phyloP scores from a whole-genome alignment of 2,113 vertebrate genomes.

The Egretta garzetta region DNA sequence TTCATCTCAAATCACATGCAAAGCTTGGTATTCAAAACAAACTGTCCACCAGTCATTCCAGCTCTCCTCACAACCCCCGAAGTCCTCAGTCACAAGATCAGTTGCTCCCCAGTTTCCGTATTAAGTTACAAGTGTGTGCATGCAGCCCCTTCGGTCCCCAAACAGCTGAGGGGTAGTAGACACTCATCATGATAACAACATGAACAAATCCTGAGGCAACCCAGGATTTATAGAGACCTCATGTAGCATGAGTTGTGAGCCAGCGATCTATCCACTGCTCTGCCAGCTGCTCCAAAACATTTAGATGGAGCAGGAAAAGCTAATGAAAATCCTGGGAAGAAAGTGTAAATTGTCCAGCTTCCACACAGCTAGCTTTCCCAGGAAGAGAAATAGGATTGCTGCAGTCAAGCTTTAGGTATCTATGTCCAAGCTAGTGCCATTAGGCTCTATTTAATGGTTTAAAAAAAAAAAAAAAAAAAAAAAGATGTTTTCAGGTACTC shows the following conservation, averaged over 20 bases:
- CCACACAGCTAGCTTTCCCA: accelerated
- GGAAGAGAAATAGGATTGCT: background rate
- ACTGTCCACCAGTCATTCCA: background rate
- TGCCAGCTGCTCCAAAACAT: background rate
- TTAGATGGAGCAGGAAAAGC: background rate
- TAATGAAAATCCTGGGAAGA: background rate
- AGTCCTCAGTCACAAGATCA: background rate
- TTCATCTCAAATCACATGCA: background rate
- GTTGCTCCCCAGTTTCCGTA: background rate
- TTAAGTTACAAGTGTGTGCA: background rate
- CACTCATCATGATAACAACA: background rate
- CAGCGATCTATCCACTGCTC: background rate
- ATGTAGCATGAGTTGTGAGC: accelerated
- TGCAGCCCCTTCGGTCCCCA: background rate
- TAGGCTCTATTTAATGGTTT: background rate
- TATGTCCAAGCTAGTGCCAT: background rate
- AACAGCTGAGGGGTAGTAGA: background rate
- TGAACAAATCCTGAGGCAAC: background rate
- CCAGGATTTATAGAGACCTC: background rate
- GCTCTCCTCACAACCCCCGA: accelerated
- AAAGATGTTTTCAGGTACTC: background rate
- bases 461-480: background rate
- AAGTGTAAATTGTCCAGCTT: background rate
- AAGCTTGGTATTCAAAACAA: background rate
- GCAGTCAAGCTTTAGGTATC: background rate